Evolutionary conservation across 2,888 invertebrate genomes (phyloP).

Genomic region (Papilio elwesi): DNA sequence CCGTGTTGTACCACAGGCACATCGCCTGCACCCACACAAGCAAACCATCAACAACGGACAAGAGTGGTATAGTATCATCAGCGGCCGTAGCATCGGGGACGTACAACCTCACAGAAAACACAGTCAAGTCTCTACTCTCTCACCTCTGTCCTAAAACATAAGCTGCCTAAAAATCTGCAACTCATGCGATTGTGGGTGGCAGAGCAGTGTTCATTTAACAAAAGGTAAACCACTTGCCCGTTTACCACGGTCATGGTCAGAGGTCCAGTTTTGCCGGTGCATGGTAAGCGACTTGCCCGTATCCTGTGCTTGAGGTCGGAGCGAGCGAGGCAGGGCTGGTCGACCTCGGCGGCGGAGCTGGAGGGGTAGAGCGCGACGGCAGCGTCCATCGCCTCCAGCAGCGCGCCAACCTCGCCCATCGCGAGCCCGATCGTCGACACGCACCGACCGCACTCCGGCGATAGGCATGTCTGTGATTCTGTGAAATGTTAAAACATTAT

Average conservation of each 20-base stretch:
- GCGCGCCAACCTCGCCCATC: slow-evolving; percentile 88
- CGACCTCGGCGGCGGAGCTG: slow-evolving; percentile 89
- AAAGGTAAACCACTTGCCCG: no score
- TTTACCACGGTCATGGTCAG: no score
- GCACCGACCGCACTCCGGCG: slow-evolving; percentile 89
- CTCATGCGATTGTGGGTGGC: no score
- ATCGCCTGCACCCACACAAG: slow-evolving; percentile 84
- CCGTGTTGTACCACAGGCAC: slow-evolving; percentile 96
- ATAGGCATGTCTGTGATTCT: slow-evolving; percentile 85
- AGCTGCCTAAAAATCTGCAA: no score
- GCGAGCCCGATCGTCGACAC: slow-evolving; percentile 89
- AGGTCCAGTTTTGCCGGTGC: no score
- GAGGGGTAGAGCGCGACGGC: slow-evolving; percentile 94
- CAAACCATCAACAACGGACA: background rate
- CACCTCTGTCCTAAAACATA: no score
- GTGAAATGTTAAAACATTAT: no score
- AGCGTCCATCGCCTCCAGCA: slow-evolving; percentile 89
- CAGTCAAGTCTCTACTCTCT: no score
- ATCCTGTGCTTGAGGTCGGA: slow-evolving; percentile 86
- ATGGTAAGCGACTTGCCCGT: slow-evolving; percentile 69
- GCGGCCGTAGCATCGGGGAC: no score
- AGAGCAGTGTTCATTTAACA: no score
- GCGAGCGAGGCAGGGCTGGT: slow-evolving; percentile 88
- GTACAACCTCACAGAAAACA: no score
- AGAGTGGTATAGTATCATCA: no score